Conservation (phyloP, 2,113 vertebrate genomes). For the Silurus meridionalis region DNA sequence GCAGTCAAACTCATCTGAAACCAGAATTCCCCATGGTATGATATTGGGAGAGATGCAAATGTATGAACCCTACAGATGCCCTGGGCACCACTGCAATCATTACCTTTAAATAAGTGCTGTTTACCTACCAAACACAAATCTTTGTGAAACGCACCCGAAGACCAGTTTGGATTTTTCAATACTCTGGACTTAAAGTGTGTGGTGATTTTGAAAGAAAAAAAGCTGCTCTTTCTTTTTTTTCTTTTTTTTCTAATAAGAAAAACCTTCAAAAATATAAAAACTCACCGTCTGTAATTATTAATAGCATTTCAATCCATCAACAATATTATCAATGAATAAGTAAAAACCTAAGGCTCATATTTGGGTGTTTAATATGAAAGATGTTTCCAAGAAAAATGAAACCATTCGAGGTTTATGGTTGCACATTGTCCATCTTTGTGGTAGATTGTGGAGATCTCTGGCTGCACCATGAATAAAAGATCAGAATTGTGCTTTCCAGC, state of each 20-base stretch:
- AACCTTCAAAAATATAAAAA: not conserved
- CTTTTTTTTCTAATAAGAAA: not conserved
- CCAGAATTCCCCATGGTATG: conserved; percentile 36
- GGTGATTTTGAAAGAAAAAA: not conserved
- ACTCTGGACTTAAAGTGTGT: not conserved
- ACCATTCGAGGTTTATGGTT: not conserved
- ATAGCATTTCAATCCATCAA: not conserved
- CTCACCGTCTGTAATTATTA: not conserved
- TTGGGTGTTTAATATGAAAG: conserved; percentile 16
- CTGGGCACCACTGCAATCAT: conserved; percentile 38
- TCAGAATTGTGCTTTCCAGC: conserved; percentile 37
- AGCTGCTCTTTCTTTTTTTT: not conserved
- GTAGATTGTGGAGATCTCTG: conserved; percentile 8
- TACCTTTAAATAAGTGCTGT: conserved; percentile 38
- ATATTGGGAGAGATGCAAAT: conserved; percentile 48
- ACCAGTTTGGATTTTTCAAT: conserved; percentile 4
- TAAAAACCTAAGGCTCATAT: not conserved
- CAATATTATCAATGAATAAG: not conserved
- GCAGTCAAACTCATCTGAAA: conserved; percentile 48
- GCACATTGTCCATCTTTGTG: conserved; percentile 36
- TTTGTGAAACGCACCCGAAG: not conserved
- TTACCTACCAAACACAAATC: conserved; percentile 41
- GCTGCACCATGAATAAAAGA: conserved; percentile 54
- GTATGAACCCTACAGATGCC: conserved; percentile 30
- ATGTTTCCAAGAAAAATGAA: not conserved